Base-by-base conservation (phyloP, 1,140 invertebrate species). In the Vanessa tameamea region DNA sequence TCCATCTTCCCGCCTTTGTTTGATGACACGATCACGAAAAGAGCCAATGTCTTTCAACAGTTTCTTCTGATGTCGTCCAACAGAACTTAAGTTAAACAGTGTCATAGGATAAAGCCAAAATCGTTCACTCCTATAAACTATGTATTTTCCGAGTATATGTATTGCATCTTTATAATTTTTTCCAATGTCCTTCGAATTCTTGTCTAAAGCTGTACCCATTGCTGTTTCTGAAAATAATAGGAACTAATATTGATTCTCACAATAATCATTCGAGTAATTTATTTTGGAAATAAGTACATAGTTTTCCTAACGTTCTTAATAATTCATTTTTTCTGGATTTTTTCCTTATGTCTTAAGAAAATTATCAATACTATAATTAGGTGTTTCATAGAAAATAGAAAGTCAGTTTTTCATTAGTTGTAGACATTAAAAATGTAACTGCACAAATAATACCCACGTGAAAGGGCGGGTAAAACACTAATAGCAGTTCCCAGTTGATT, bases 171-270 rank as follows among this genome's bases (percentile, higher is more conserved):
- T 91, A 73, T 93, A 93, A 47, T 79, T 70, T 37, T 82, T 82
- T 0, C 79, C 79, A 9, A 93, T 88, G 55, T 68, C 69, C 26
- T 73, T 37, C 12, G 73, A 71, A 77, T 87, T 80, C 71, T 87
- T 69, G 69, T 80, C 79, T 71, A 88, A 65, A 68, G 78, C 74
- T 31, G 94, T 95, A 1, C 93, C 93, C 93, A 93, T 93, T 14
- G 92, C 88, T 43, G 87, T 90, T 82, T 92, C 90, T 92, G 26
- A 66, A 43, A 71, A 78, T 37, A 11, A 74, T 74, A 64, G 69
- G 8, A 31, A 20, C 26, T 31, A 31, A 31, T 31, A 53, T 59
- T 50, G 14, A 55, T 70, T 50, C 16, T 31, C 26, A 31, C 26
- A 4, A 31, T 6, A 1, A 31, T 4, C 26, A 31, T 31, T 31